A percentile compares a stretch with the other conserved stretches of the same genome.
Evolutionary conservation across 2,797 vertebrate genomes (phyloP).

Genomic region (Pelochelys cantorii): DNA sequence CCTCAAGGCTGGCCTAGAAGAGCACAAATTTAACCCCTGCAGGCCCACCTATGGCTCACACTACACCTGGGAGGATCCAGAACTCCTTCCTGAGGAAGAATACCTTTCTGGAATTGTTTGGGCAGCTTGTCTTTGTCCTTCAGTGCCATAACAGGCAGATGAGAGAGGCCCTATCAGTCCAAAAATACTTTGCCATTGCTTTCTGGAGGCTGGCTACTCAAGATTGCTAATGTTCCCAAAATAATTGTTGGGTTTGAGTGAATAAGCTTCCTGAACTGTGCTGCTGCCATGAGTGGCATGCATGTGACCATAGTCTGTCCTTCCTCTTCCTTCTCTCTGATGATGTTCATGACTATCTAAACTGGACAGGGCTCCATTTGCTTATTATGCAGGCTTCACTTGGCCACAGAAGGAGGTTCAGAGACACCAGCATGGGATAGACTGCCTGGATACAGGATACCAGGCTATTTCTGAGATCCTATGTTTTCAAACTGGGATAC

Average conservation of each 20-base stretch:
- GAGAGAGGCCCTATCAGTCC: neutral
- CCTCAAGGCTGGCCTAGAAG: too few species aligned
- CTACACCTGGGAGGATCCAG: neutral
- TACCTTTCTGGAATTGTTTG: neutral
- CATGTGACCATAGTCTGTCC: neutral
- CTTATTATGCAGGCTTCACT: neutral
- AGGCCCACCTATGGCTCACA: too few species aligned
- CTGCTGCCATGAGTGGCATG: neutral
- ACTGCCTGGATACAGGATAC: too few species aligned
- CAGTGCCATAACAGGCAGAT: neutral
- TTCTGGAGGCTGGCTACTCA: conserved; percentile 1
- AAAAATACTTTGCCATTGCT: neutral
- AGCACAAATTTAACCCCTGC: too few species aligned
- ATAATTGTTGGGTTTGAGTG: neutral
- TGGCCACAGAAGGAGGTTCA: neutral
- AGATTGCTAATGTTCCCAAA: neutral
- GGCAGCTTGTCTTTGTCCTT: neutral
- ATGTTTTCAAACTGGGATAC: neutral
- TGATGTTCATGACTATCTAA: neutral
- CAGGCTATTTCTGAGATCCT: neutral
- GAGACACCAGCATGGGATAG: neutral
- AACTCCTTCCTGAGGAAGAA: neutral
- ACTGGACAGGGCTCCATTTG: neutral
- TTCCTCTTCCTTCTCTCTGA: too few species aligned
- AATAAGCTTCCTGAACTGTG: neutral